Conservation (phyloP, 1,140 invertebrate species). For the Drosophila subpulchrella region DNA sequence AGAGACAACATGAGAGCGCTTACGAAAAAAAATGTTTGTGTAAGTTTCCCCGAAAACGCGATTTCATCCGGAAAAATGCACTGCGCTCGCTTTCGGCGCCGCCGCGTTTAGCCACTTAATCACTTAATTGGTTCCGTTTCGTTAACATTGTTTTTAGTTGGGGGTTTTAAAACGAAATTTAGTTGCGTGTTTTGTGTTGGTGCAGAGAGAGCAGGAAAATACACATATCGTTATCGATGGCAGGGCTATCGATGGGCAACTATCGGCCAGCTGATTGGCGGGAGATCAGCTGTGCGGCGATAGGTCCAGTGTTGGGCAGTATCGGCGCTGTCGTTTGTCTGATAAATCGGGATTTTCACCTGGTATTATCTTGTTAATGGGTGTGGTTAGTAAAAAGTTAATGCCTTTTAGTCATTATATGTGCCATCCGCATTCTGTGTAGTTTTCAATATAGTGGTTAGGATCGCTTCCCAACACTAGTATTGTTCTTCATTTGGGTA, state of each 20-base stretch:
- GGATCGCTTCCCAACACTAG: too few species aligned
- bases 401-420: not conserved
- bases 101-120: conserved; percentile 33
- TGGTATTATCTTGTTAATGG: too few species aligned
- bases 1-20: conserved; percentile 63
- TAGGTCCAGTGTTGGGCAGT: not conserved
- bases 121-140: conserved; percentile 35
- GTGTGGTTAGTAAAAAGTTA: not conserved
- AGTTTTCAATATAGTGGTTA: too few species aligned
- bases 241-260: conserved; percentile 13
- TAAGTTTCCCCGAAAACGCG: conserved; percentile 48
- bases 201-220: conserved; percentile 47
- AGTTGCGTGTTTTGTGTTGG: conserved; percentile 56
- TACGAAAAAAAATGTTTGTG: conserved; percentile 66
- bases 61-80: conserved; percentile 58
- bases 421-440: too few species aligned
- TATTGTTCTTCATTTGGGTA: too few species aligned
- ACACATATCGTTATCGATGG: conserved; percentile 33
- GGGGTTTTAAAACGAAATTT: conserved; percentile 40
- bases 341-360: not conserved
- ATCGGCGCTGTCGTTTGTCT: not conserved
- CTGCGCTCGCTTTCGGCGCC: conserved; percentile 41
- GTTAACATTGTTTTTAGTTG: conserved; percentile 40
- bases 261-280: conserved; percentile 32
- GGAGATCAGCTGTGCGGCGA: conserved; percentile 21